Evolutionary conservation across 2,888 invertebrate genomes (phyloP).

Genomic region (Platycnemis pennipes): DNA sequence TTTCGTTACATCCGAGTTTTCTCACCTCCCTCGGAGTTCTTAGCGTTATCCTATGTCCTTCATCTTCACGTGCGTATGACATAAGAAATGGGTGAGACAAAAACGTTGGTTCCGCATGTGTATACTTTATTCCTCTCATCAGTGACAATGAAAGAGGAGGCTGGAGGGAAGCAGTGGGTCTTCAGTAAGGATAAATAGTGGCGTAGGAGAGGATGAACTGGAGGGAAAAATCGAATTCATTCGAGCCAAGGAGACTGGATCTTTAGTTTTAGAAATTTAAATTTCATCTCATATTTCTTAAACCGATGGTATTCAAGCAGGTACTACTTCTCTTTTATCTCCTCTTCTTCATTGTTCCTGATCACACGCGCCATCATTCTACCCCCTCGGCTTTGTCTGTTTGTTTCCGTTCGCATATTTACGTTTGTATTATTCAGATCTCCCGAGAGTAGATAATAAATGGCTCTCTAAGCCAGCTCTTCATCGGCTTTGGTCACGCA

Average conservation of each 20-base stretch:
- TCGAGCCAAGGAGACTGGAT: background rate
- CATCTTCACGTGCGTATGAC: slow-evolving; percentile 49
- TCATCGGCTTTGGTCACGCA: slow-evolving; percentile 1
- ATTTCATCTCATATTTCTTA: slow-evolving; percentile 31
- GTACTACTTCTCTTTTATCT: background rate
- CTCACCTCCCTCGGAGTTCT: background rate
- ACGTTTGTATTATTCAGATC: background rate
- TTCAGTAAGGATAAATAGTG: background rate
- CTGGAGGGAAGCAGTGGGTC: background rate
- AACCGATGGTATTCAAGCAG: background rate
- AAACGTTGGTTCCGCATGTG: background rate
- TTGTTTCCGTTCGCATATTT: background rate
- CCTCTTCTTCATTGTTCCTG: background rate
- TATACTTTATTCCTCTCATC: slow-evolving; percentile 25
- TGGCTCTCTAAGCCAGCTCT: background rate
- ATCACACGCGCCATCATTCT: background rate
- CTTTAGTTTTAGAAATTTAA: slow-evolving; percentile 13
- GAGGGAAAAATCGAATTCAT: background rate
- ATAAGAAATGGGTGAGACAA: slow-evolving; percentile 25
- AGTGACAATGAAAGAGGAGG: background rate
- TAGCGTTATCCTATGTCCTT: slow-evolving; percentile 33
- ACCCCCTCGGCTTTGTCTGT: background rate
- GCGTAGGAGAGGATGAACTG: background rate
- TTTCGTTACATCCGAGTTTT: slow-evolving; percentile 18
- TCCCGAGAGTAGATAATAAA: slow-evolving; percentile 6